Evolutionary conservation across 2,888 invertebrate genomes (phyloP), one percentile per base, ranked within the genome.

Genomic region (Chrysolina americana): DNA sequence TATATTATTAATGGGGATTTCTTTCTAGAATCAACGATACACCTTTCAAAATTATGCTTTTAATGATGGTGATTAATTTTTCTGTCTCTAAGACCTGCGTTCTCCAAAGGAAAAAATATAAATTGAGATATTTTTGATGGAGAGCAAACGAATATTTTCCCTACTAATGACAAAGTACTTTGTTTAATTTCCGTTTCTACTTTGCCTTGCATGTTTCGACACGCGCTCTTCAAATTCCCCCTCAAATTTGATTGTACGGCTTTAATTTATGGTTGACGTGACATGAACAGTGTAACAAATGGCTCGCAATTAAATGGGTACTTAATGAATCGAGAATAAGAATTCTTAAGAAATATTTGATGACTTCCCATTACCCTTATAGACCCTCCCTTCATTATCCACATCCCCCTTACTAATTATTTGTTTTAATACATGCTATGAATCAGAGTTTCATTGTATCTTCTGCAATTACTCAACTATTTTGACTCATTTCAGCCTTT

Each of bases 331-430:
- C 13, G 53, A 13, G 23, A 53, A 53, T 53, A 53, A 53, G 53
- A 53, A 21, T 53, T 53, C 53, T 21, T 21, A 15, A 21, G 21
- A 53, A 53, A 53, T 53, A 53, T 53, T 53, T 53, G 53, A 53
- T 53, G 53, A 53, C 53, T 53, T 48, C 5, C 53, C 53, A 23
- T 53, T 21, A 53, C 53, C 53, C 21, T 53, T 23, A 21, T 13
- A 53, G 19, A 21, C 21, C 21, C 10, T 13, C 53, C 53, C 21
- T 48, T 53, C 53, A 21, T 53, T 53, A 11, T 53, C 13, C 19
- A 11, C 21, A 23, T 17, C 21, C 21, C 53, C 44, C 15, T 53
- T 19, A 53, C 19, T 53, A 21, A 53, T 21, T 53, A 53, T 53
- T 53, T 53, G 53, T 19, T 53, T 21, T 53, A 53, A 53, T 53